Conservation (phyloP, 2,797 vertebrate species). For the Sylvilagus floridanus region DNA sequence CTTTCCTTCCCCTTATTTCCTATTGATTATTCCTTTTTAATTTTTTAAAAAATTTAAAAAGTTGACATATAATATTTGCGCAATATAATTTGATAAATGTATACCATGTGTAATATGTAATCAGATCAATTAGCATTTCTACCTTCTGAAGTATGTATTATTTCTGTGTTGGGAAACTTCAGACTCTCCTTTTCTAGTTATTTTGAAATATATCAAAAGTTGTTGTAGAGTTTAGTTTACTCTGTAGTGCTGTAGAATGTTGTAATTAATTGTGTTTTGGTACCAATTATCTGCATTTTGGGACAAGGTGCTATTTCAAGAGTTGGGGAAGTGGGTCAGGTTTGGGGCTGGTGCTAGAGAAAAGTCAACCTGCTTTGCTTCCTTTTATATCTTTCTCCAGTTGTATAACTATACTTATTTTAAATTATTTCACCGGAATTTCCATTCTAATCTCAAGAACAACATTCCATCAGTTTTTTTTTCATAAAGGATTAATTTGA, state of each 20-base stretch:
- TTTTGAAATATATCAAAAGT: too few species aligned
- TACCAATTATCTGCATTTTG: not conserved
- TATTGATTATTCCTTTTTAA: not conserved
- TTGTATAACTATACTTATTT: not conserved
- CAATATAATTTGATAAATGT: too few species aligned
- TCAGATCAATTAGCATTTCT: too few species aligned
- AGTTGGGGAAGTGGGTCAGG: not conserved
- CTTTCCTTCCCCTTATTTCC: not conserved
- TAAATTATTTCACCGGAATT: slow-evolving; percentile 61
- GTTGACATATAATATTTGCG: too few species aligned
- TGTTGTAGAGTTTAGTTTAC: too few species aligned
- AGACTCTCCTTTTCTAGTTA: too few species aligned
- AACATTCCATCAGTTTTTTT: not conserved
- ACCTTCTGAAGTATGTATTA: too few species aligned
- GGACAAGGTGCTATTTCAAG: not conserved
- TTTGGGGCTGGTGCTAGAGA: slow-evolving; percentile 32
- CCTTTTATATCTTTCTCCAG: not conserved
- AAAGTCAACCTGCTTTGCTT: not conserved
- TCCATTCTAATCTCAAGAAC: slow-evolving; percentile 9
- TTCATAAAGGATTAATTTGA: slow-evolving; percentile 70
- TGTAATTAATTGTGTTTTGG: too few species aligned
- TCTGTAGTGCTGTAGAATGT: too few species aligned
- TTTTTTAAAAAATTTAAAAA: too few species aligned
- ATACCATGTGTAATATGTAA: too few species aligned
- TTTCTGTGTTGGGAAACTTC: too few species aligned